Percentiles rank a stretch among this genome's conserved stretches.
Evolutionary conservation across 1,140 invertebrate species (phyloP).

Genomic region (Leguminivora glycinivorella): DNA sequence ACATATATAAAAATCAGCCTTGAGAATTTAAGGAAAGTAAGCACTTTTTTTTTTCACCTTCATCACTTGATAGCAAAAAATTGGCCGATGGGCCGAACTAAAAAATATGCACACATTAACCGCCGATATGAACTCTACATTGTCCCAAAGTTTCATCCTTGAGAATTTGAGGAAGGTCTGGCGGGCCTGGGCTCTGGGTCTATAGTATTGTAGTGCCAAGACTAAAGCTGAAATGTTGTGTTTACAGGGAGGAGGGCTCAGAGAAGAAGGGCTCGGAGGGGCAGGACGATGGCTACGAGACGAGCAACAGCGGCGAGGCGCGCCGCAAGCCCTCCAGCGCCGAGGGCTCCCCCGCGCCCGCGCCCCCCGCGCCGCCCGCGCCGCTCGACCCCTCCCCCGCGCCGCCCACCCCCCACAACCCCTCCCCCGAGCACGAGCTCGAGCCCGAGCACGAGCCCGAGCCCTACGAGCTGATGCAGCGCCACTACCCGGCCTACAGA

Average conservation of each 20-base stretch:
- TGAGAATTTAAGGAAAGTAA: too few species aligned
- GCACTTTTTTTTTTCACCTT: too few species aligned
- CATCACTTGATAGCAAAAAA: too few species aligned
- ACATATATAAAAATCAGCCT: too few species aligned
- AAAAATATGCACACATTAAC: too few species aligned
- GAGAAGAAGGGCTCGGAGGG: conserved; percentile 82
- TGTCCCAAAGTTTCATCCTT: too few species aligned
- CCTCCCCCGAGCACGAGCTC: conserved; percentile 52
- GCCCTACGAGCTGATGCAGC: conserved; percentile 58
- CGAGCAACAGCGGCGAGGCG: conserved; percentile 86
- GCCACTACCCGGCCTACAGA: conserved; percentile 52
- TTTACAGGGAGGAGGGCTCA: conserved; percentile 68
- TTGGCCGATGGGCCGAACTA: too few species aligned
- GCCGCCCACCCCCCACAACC: conserved; percentile 40
- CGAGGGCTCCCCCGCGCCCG: conserved; percentile 44
- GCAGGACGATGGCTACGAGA: conserved; percentile 92
- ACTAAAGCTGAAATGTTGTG: not conserved
- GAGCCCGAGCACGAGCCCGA: conserved; percentile 29
- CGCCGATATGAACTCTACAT: too few species aligned
- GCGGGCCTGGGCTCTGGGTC: too few species aligned
- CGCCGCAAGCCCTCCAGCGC: conserved; percentile 69
- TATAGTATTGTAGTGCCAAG: not conserved
- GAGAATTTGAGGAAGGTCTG: too few species aligned
- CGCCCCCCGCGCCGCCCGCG: conserved; percentile 43
- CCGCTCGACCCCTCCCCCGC: conserved; percentile 41